Conservation (phyloP, 1,140 invertebrate species). For the Epicauta chinensis region DNA sequence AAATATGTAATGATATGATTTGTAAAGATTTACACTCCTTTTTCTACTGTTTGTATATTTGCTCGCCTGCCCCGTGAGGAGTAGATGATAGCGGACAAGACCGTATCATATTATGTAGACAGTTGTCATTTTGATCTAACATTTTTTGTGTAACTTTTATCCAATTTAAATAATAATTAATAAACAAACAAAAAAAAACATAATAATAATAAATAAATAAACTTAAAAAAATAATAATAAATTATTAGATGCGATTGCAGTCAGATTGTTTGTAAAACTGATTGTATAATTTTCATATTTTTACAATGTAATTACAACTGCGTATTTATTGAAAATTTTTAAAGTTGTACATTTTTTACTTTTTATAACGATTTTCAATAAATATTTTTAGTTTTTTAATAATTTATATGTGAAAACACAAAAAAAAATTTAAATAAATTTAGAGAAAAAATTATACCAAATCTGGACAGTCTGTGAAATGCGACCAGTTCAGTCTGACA, state of each 20-base stretch:
- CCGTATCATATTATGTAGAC: conserved; percentile 41
- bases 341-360: conserved; percentile 43
- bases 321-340: conserved; percentile 41
- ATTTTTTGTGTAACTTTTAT: conserved; percentile 29
- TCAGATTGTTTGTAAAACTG: conserved; percentile 30
- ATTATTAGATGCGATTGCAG: conserved; percentile 9
- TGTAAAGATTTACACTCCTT: conserved; percentile 44
- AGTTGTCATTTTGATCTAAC: conserved; percentile 19
- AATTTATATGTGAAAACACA: conserved; percentile 31
- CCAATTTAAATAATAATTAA: conserved; percentile 36
- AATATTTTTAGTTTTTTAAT: conserved; percentile 35
- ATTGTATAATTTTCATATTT: conserved; percentile 37
- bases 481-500: conserved; percentile 9
- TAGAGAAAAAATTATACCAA: too few species aligned
- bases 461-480: conserved; percentile 9
- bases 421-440: background rate
- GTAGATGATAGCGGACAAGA: conserved; percentile 28
- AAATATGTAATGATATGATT: conserved; percentile 44
- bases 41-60: conserved; percentile 45
- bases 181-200: too few species aligned
- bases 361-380: conserved; percentile 40
- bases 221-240: conserved; percentile 33
- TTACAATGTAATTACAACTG: conserved; percentile 34
- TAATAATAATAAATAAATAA: too few species aligned
- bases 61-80: conserved; percentile 28